Conservation (phyloP, 2,113 vertebrate species). For the Puma concolor region DNA sequence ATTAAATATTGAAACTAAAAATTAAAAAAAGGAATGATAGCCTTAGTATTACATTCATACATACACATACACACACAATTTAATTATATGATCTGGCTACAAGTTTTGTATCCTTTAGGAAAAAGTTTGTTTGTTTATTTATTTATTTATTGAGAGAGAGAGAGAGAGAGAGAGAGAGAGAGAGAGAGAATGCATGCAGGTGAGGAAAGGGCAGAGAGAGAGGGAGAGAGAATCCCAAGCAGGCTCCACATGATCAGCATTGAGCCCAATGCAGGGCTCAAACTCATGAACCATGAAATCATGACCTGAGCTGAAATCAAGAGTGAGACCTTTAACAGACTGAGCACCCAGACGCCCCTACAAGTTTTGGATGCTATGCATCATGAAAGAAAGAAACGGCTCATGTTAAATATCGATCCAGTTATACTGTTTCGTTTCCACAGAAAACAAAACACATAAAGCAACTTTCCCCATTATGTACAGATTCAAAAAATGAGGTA, state of each 20-base stretch:
- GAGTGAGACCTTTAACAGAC: no score
- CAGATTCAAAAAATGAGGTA: neutral
- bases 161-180: no score
- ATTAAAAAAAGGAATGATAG: neutral
- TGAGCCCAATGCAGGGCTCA: no score
- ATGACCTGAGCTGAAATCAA: no score
- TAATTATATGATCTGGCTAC: neutral
- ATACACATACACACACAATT: neutral
- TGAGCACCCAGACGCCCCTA: no score
- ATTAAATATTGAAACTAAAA: neutral
- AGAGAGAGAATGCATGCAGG: no score
- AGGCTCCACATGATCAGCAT: no score
- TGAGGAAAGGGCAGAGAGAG: no score
- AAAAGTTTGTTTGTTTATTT: no score
- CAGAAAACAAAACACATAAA: neutral
- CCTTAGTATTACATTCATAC: neutral
- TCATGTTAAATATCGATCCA: rapidly evolving
- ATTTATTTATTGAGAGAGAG: no score
- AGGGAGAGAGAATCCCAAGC: no score
- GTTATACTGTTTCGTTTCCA: neutral
- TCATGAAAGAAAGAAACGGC: neutral
- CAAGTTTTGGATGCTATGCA: neutral
- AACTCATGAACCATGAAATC: no score
- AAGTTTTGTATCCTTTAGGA: neutral
- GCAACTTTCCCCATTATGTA: neutral